Percentiles rank a stretch among this genome's conserved stretches.
These are phyloP conservation scores for Casuarius casuarius DNA, from an alignment of 2,113 vertebrate genomes.

Conservation along the genomic window DNA sequence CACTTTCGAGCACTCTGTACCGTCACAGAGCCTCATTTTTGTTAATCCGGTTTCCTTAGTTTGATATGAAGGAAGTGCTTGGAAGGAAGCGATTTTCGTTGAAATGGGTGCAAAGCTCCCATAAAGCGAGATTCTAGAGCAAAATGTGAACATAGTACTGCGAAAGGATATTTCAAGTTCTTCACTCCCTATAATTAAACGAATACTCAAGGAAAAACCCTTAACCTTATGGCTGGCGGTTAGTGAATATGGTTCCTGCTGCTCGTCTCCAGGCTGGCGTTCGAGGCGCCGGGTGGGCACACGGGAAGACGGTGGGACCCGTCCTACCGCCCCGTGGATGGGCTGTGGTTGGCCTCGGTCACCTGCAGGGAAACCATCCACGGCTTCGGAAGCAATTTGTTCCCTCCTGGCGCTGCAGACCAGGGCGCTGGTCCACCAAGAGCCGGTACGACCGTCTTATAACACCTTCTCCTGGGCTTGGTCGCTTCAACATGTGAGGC, in stretches of 20 bases:
- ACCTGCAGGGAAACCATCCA: too few relatives aligned
- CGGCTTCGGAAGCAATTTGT: too few relatives aligned
- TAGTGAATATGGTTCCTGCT: background rate
- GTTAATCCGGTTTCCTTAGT: background rate
- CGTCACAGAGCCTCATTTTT: background rate
- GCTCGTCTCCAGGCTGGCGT: too few relatives aligned
- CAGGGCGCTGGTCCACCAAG: too few relatives aligned
- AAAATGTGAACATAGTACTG: accelerated
- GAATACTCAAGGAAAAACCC: background rate
- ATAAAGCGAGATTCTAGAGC: background rate
- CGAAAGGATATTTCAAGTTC: background rate
- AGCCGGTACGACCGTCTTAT: too few relatives aligned
- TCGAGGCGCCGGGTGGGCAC: too few relatives aligned
- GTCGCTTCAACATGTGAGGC: too few relatives aligned
- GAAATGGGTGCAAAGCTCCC: background rate
- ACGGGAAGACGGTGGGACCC: background rate
- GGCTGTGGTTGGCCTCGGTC: too few relatives aligned
- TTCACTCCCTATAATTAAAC: background rate
- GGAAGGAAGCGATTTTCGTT: background rate
- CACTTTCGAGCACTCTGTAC: background rate
- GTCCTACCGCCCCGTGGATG: background rate
- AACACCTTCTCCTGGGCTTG: too few relatives aligned
- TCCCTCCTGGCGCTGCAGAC: too few relatives aligned
- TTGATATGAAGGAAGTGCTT: background rate
- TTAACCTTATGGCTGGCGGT: accelerated